Conservation (phyloP, 2,888 invertebrate species). For the Acholoe squamosa region DNA sequence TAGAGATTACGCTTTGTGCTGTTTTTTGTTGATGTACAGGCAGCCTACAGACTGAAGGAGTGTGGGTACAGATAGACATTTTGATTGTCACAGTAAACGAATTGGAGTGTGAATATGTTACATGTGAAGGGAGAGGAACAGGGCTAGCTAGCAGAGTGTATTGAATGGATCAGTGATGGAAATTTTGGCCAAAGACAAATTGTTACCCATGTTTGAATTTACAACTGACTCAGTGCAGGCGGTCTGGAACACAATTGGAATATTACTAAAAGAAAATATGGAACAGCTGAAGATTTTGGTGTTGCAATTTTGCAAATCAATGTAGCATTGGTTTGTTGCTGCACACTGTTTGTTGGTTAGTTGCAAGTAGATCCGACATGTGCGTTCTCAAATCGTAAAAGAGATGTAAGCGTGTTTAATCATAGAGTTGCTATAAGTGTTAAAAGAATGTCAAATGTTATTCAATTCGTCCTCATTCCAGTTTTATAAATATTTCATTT, state of each 20-base stretch:
- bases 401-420: background rate
- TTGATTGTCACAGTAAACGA: background rate
- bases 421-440: background rate
- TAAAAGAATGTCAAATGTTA: background rate
- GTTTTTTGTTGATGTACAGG: conserved; percentile 38
- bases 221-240: background rate
- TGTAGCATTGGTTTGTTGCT: background rate
- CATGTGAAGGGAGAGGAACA: background rate
- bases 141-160: background rate
- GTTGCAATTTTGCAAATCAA: background rate
- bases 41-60: conserved; percentile 24
- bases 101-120: background rate
- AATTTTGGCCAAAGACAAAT: background rate
- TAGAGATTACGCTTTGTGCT: conserved; percentile 28
- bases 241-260: conserved; percentile 61
- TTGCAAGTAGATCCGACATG: background rate
- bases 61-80: conserved; percentile 9
- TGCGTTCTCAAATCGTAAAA: background rate
- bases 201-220: background rate
- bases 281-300: background rate
- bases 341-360: background rate
- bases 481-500: background rate
- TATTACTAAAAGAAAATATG: background rate
- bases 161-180: background rate
- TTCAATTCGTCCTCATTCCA: background rate